Conservation (phyloP, 2,797 vertebrate genomes). For the Anableps anableps region DNA sequence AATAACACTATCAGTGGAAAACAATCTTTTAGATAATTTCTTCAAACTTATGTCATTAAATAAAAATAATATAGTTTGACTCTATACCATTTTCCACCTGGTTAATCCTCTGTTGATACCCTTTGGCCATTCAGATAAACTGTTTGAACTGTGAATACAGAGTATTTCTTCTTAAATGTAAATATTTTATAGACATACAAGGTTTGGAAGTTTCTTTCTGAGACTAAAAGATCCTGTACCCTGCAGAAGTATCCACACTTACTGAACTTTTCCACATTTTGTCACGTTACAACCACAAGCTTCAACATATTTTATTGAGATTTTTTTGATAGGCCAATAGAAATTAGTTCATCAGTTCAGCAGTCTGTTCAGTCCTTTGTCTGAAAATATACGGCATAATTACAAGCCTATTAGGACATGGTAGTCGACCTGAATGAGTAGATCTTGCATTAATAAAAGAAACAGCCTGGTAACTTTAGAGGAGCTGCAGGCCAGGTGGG, state of each 20-base stretch:
- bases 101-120: constrained; percentile 20
- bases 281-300: neutral
- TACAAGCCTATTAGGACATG: too few relatives aligned
- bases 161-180: neutral
- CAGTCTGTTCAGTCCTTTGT: too few relatives aligned
- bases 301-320: neutral
- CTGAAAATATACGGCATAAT: too few relatives aligned
- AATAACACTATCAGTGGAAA: neutral
- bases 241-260: neutral
- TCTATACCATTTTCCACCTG: neutral
- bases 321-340: neutral
- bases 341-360: too few relatives aligned
- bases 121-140: constrained; percentile 37
- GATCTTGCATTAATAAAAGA: neutral
- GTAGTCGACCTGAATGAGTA: too few relatives aligned
- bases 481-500: too few relatives aligned
- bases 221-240: neutral
- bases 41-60: neutral
- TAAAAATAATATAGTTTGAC: neutral
- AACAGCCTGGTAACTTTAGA: neutral
- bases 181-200: neutral
- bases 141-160: neutral
- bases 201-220: too few relatives aligned
- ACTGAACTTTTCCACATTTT: neutral
- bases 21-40: neutral